These are phyloP conservation scores for Chaetophractus vellerosus DNA, from an alignment of 2,797 vertebrate genomes.

Conservation along the genomic window DNA sequence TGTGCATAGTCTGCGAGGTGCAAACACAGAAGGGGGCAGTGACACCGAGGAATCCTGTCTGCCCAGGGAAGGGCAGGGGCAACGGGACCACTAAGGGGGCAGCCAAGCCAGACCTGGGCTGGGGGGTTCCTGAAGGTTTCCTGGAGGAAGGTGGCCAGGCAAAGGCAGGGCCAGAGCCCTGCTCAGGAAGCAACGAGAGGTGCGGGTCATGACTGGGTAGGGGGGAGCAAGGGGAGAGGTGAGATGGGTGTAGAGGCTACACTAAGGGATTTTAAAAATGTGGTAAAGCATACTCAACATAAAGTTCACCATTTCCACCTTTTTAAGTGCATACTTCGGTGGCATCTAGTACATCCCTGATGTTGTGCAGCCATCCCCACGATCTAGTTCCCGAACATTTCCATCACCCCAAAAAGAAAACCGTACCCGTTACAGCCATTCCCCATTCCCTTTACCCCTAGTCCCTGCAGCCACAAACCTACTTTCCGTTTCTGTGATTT, in stretches of 20 bases:
- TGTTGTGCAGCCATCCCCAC: not conserved
- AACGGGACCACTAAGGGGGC: not conserved
- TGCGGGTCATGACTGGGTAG: fast-evolving
- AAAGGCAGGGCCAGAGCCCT: fast-evolving
- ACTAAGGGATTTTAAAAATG: not conserved
- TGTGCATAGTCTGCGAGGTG: not conserved
- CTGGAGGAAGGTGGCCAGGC: not conserved
- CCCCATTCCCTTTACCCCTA: not conserved
- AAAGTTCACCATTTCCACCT: not conserved
- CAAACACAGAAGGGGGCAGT: fast-evolving
- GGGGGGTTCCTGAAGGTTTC: not conserved
- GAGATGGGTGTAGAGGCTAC: not conserved
- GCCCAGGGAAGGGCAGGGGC: too few species aligned
- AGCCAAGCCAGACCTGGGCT: not conserved
- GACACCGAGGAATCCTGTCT: too few species aligned
- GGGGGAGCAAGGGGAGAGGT: fast-evolving
- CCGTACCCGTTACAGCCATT: fast-evolving
- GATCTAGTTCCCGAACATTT: not conserved
- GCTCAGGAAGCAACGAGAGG: not conserved
- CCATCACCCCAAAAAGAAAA: not conserved
- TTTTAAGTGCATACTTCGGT: not conserved
- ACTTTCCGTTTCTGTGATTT: not conserved
- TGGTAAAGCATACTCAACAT: not conserved
- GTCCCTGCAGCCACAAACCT: too few species aligned
- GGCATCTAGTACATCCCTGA: too few species aligned